Conservation (phyloP, 2,113 vertebrate species). For the Apaloderma vittatum region DNA sequence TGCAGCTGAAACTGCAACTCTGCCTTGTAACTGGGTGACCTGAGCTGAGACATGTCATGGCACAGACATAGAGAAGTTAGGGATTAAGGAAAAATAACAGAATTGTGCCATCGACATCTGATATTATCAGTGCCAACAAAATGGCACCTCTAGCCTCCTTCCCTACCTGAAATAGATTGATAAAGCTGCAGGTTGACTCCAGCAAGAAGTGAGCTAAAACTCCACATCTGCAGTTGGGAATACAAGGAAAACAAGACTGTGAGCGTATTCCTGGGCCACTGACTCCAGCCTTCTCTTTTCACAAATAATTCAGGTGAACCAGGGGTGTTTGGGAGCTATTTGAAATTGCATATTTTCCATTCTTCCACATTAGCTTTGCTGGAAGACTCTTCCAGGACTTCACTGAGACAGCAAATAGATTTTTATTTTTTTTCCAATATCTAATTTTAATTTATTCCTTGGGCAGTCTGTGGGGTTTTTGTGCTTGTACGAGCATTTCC, state of each 20-base stretch:
- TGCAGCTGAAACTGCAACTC: not conserved
- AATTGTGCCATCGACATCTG: not conserved
- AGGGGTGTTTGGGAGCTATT: not conserved
- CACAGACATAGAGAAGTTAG: not conserved
- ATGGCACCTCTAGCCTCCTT: not conserved
- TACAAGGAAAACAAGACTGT: not conserved
- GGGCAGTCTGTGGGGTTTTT: not conserved
- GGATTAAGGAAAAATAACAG: not conserved
- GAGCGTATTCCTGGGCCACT: not conserved
- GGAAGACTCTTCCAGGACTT: not conserved
- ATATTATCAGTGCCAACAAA: not conserved
- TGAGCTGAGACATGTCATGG: not conserved
- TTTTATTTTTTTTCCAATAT: not conserved
- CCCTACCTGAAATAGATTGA: not conserved
- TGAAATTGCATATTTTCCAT: not conserved
- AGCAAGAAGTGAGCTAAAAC: not conserved
- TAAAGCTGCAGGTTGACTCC: not conserved
- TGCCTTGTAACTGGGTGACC: not conserved
- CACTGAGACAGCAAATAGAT: not conserved
- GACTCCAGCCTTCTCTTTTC: not conserved
- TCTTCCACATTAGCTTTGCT: not conserved
- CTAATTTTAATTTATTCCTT: not conserved
- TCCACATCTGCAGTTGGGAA: not conserved
- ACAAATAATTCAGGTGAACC: not conserved
- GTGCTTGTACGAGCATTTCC: not conserved